Evolutionary conservation across 2,888 invertebrate species (phyloP).

Genomic region (Oligia fasciuncula): DNA sequence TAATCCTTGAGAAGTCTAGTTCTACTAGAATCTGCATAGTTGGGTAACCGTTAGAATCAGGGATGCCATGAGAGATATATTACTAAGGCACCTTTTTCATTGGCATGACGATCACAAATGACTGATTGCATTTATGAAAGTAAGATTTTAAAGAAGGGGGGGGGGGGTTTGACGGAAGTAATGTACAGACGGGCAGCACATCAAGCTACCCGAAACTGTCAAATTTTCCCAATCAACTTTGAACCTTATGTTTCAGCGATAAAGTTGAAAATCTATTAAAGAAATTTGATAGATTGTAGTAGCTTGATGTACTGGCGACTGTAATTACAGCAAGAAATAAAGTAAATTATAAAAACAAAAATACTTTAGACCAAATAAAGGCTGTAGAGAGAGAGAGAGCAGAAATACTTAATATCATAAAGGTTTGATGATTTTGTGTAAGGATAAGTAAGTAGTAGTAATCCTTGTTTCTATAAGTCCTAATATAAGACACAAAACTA

Average conservation of each 20-base stretch:
- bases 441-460: not conserved
- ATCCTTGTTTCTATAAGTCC: not conserved
- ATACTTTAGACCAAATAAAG: not conserved
- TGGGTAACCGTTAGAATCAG: constrained; percentile 40
- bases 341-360: not conserved
- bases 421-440: no score
- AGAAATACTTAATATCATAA: not conserved
- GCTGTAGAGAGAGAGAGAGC: not conserved
- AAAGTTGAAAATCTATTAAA: no score
- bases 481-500: not conserved
- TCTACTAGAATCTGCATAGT: constrained; percentile 46
- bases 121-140: not conserved
- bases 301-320: no score
- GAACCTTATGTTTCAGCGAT: no score
- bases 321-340: not conserved
- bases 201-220: no score
- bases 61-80: constrained; percentile 18
- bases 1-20: constrained; percentile 68
- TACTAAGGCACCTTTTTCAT: not conserved
- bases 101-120: not conserved
- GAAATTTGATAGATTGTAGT: no score
- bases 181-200: not conserved
- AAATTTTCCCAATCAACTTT: no score
- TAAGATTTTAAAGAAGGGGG: not conserved
- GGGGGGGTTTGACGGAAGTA: no score